Percentiles rank a stretch among this genome's conserved stretches.
Conservation (phyloP, 2,888 invertebrate genomes). For the Oasisia sp. region DNA sequence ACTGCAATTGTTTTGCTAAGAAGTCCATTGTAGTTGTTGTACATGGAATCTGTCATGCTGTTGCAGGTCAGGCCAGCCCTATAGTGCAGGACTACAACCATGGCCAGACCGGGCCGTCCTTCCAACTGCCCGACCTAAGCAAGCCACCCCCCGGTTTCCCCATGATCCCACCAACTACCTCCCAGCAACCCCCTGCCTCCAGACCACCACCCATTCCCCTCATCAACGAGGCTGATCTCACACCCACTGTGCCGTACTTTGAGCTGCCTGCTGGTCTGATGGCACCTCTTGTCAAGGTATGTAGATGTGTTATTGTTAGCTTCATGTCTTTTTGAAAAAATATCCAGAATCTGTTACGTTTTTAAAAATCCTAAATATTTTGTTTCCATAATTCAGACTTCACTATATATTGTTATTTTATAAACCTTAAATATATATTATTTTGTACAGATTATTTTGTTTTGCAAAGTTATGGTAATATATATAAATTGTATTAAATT, state of each 20-base stretch:
- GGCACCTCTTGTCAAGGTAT: conserved; percentile 93
- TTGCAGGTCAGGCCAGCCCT: conserved; percentile 27
- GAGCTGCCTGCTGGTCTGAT: conserved; percentile 97
- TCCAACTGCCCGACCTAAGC: conserved; percentile 55
- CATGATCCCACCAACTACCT: conserved; percentile 77
- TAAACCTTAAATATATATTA: too few species aligned
- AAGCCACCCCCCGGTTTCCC: conserved; percentile 50
- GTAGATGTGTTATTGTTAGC: not conserved
- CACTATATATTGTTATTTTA: not conserved
- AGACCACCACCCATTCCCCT: conserved; percentile 51
- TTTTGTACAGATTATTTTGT: not conserved
- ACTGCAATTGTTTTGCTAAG: not conserved
- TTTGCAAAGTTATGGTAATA: not conserved
- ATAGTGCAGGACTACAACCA: conserved; percentile 36
- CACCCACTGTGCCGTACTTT: conserved; percentile 93
- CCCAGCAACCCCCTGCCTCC: conserved; percentile 60
- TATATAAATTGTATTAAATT: not conserved
- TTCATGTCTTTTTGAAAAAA: not conserved
- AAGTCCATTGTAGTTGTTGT: not conserved
- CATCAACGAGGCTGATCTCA: conserved; percentile 63
- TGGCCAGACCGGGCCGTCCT: conserved; percentile 30
- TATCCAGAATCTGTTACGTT: not conserved
- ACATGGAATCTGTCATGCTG: not conserved
- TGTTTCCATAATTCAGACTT: not conserved
- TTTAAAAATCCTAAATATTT: not conserved